phyloP scores from a whole-genome alignment of 2,888 invertebrate species.

The Argyra leucocephala region DNA sequence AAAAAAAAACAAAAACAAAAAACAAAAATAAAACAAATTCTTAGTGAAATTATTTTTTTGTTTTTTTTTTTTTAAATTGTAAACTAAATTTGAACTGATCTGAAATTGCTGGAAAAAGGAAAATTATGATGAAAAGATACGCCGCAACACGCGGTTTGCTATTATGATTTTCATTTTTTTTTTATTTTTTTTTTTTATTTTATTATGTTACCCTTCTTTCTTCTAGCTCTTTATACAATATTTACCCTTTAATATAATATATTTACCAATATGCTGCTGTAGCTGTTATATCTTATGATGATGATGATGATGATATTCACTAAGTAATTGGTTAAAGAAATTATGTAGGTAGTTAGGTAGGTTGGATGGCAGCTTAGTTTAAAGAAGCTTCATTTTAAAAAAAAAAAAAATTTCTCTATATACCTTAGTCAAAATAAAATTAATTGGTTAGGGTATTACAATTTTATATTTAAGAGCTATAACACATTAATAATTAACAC shows the following conservation, averaged over 20 bases:
- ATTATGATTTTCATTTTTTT: not conserved
- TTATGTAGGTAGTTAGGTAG: not conserved
- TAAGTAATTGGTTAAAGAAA: not conserved
- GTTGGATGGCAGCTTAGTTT: too few relatives aligned
- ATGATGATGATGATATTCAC: not conserved
- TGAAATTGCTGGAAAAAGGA: not conserved
- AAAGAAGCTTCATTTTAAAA: too few relatives aligned
- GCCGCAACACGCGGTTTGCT: slow-evolving; percentile 2
- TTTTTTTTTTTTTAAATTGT: too few relatives aligned
- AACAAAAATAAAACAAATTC: not conserved
- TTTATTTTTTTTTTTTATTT: not conserved
- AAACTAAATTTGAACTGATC: not conserved
- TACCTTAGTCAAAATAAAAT: too few relatives aligned
- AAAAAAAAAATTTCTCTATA: too few relatives aligned
- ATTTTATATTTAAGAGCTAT: too few relatives aligned
- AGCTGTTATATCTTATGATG: not conserved
- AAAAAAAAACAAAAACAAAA: not conserved
- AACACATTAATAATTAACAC: too few relatives aligned
- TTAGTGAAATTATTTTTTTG: too few relatives aligned
- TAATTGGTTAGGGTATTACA: too few relatives aligned
- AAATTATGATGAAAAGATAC: slow-evolving; percentile 4
- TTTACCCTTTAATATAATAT: not conserved
- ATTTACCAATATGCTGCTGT: not conserved
- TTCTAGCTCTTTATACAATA: too few relatives aligned
- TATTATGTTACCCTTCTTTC: not conserved